These are phyloP conservation scores for Pseudanteris insignis DNA, from an alignment of 2,888 invertebrate species.

Conservation along the genomic window DNA sequence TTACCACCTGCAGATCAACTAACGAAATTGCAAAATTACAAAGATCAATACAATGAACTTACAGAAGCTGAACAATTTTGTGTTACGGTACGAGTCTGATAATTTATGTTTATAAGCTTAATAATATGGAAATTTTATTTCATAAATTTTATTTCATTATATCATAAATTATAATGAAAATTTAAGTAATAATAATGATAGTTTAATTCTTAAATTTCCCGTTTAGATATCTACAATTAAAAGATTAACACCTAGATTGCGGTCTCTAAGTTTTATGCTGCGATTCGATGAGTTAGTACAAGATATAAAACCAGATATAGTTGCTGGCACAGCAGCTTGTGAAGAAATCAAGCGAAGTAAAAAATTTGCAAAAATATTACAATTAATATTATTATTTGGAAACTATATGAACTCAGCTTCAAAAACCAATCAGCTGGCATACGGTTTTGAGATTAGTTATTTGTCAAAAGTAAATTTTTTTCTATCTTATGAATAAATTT, in stretches of 20 bases:
- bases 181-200: no score
- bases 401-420: slow-evolving; percentile 98
- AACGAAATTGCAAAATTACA: slow-evolving; percentile 81
- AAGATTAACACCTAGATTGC: slow-evolving; percentile 83
- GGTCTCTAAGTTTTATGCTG: slow-evolving; percentile 89
- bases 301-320: slow-evolving; percentile 92
- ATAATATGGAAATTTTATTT: no score
- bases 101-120: no score
- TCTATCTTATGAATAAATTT: no score
- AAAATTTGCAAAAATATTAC: slow-evolving; percentile 90
- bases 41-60: slow-evolving; percentile 80
- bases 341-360: slow-evolving; percentile 90
- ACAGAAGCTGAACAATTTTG: slow-evolving; percentile 96
- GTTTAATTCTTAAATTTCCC: no score
- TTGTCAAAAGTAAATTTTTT: slow-evolving; percentile 89
- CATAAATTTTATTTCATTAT: no score
- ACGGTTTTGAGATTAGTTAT: slow-evolving; percentile 96
- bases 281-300: slow-evolving; percentile 86
- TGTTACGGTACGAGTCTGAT: slow-evolving; percentile 81
- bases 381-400: slow-evolving; percentile 88
- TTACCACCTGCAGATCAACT: slow-evolving; percentile 92
- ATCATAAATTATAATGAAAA: no score
- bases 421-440: slow-evolving; percentile 90
- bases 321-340: slow-evolving; percentile 94
- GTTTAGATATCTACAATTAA: slow-evolving; percentile 86